These are phyloP conservation scores for Bombus polaris DNA, from an alignment of 1,140 invertebrate species.

Conservation along the genomic window DNA sequence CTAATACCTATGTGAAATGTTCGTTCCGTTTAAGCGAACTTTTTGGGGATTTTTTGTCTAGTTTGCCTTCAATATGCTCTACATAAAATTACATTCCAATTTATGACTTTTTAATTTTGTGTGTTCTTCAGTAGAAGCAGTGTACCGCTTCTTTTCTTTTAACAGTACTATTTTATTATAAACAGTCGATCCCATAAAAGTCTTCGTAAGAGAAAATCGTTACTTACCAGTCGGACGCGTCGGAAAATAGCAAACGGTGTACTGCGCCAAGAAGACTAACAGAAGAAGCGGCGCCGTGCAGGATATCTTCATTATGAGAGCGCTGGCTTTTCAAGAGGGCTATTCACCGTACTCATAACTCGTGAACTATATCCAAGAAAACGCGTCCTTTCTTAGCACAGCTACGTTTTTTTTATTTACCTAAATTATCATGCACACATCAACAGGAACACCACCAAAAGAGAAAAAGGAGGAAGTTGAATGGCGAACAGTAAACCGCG, in stretches of 20 bases:
- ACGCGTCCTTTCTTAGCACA: background rate
- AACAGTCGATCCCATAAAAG: too few relatives aligned
- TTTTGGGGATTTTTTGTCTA: too few relatives aligned
- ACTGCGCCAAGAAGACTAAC: slow-evolving; percentile 31
- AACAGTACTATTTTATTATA: background rate
- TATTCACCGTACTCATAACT: slow-evolving; percentile 25
- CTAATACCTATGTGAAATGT: too few relatives aligned
- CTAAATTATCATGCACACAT: background rate
- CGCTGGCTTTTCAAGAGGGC: background rate
- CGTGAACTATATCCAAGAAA: background rate
- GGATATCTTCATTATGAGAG: slow-evolving; percentile 49
- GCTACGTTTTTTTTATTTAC: background rate
- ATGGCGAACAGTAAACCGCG: background rate
- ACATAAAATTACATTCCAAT: too few relatives aligned
- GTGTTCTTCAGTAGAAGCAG: too few relatives aligned
- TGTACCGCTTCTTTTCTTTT: background rate
- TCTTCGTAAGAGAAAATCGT: background rate
- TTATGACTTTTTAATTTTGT: too few relatives aligned
- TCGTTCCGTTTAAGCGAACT: too few relatives aligned
- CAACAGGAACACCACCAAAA: background rate
- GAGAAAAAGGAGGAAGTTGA: background rate
- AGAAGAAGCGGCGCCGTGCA: slow-evolving; percentile 22
- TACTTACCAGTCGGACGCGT: slow-evolving; percentile 37
- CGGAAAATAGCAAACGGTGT: background rate
- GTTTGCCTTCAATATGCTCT: too few relatives aligned